Evolutionary conservation across 2,888 invertebrate species (phyloP).

Genomic region (Portevinia maculata): DNA sequence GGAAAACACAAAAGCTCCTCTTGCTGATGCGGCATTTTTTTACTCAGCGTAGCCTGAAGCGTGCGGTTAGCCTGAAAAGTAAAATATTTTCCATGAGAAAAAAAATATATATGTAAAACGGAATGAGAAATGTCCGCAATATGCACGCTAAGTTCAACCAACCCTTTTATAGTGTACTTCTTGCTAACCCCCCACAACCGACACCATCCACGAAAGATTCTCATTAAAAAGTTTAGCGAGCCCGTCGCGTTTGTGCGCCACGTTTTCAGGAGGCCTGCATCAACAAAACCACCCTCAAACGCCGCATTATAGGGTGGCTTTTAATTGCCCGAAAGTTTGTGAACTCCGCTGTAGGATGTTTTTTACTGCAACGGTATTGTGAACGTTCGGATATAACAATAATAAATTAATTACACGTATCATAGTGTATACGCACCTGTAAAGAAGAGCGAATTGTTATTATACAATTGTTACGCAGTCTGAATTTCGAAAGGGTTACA

Average conservation of each 20-base stretch:
- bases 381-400: conserved; percentile 46
- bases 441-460: conserved; percentile 22
- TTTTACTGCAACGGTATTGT: conserved; percentile 16
- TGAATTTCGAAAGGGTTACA: conserved; percentile 20
- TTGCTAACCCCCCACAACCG: background rate
- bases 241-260: conserved; percentile 22
- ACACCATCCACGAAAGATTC: conserved; percentile 3
- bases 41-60: conserved; percentile 26
- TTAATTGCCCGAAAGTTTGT: conserved; percentile 66
- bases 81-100: conserved; percentile 27
- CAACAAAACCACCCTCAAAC: too few relatives aligned
- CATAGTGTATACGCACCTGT: conserved; percentile 33
- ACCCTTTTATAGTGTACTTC: conserved; percentile 30
- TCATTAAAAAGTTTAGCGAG: conserved; percentile 23
- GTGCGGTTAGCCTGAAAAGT: conserved; percentile 33
- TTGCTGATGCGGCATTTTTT: conserved; percentile 59
- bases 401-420: conserved; percentile 71
- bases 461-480: background rate
- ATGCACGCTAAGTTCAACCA: conserved; percentile 46
- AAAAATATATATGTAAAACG: conserved; percentile 10
- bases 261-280: conserved; percentile 14
- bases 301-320: conserved; percentile 27
- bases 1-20: conserved; percentile 39
- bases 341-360: conserved; percentile 24
- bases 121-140: conserved; percentile 44